A percentile compares a stretch with the other conserved stretches of the same genome.
These are phyloP conservation scores for Drosophila bocqueti DNA, from an alignment of 1,140 invertebrate genomes.

Conservation along the genomic window DNA sequence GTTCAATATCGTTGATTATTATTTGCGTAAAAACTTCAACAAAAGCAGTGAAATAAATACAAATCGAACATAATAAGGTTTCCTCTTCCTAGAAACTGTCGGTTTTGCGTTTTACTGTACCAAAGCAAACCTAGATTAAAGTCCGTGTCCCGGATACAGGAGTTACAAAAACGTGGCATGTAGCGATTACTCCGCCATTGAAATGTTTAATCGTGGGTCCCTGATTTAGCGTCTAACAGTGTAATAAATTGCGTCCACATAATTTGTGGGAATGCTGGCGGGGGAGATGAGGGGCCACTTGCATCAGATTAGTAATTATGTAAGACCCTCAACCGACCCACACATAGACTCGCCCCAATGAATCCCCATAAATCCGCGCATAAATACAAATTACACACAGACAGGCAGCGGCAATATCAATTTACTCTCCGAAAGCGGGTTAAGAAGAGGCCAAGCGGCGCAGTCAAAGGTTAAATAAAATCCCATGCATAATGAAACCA, in stretches of 20 bases:
- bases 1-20: background rate
- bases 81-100: background rate
- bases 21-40: background rate
- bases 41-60: background rate
- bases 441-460: slow-evolving; percentile 18
- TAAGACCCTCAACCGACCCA: slow-evolving; percentile 31
- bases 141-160: background rate
- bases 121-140: background rate
- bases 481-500: slow-evolving; percentile 75
- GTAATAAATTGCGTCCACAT: slow-evolving; percentile 73
- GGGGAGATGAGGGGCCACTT: slow-evolving; percentile 16
- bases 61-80: background rate
- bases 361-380: slow-evolving; percentile 73
- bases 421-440: slow-evolving; percentile 50
- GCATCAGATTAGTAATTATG: slow-evolving; percentile 78
- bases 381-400: slow-evolving; percentile 77
- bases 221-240: slow-evolving; percentile 40
- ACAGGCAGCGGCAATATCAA: slow-evolving; percentile 61
- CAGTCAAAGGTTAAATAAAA: slow-evolving; percentile 81
- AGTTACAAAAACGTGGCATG: slow-evolving; percentile 5
- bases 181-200: slow-evolving; percentile 4
- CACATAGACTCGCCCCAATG: slow-evolving; percentile 21
- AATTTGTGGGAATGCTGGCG: slow-evolving; percentile 47
- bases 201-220: slow-evolving; percentile 35
- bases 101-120: background rate